Evolutionary conservation across 2,113 vertebrate genomes (phyloP).

Genomic region (Butastur rufipennis): DNA sequence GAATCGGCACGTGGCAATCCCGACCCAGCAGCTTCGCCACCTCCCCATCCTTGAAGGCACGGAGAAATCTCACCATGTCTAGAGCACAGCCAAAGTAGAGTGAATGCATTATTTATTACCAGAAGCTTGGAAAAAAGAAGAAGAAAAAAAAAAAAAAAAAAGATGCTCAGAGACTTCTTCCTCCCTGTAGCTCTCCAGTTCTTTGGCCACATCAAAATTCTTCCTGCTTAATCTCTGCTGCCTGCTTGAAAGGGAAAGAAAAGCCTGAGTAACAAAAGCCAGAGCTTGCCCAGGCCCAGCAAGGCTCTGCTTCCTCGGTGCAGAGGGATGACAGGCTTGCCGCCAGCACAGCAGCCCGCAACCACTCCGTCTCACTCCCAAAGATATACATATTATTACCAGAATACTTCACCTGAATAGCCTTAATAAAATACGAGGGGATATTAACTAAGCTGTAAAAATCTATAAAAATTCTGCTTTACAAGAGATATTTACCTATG

Average conservation of each 20-base stretch:
- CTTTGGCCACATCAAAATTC: constrained; percentile 30
- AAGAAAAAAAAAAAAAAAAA: neutral
- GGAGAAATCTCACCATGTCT: neutral
- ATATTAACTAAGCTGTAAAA: constrained; percentile 76
- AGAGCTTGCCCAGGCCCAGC: neutral
- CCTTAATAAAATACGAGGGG: constrained; percentile 69
- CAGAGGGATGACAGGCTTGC: neutral
- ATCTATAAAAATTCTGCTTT: constrained; percentile 75
- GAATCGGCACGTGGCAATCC: neutral
- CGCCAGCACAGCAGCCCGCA: neutral
- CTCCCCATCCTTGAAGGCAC: neutral
- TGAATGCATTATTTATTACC: constrained; percentile 46
- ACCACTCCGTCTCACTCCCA: neutral
- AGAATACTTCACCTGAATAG: constrained; percentile 64
- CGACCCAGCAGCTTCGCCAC: neutral
- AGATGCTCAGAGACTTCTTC: neutral
- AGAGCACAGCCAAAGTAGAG: constrained; percentile 9
- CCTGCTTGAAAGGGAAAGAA: neutral
- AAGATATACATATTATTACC: constrained; percentile 59
- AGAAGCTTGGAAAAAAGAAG: neutral
- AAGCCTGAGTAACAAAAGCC: neutral
- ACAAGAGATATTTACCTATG: constrained; percentile 78
- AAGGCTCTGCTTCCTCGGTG: neutral
- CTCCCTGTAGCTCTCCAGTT: neutral
- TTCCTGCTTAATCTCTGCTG: constrained; percentile 5